Percentiles rank a stretch among this genome's conserved stretches.
Conservation (phyloP, 2,888 invertebrate genomes). For the Cheilosia impressa region DNA sequence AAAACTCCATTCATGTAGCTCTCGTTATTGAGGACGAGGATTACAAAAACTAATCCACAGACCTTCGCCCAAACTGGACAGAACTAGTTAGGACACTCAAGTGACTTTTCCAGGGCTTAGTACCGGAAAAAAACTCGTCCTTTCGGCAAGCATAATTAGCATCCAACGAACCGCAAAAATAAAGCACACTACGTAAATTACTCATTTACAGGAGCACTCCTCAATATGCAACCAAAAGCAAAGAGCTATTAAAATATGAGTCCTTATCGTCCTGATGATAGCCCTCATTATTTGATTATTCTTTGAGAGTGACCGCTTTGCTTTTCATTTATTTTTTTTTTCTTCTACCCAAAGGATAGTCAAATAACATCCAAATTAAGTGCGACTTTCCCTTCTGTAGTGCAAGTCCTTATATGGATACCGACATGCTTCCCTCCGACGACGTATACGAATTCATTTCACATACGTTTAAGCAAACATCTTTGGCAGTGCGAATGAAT, state of each 20-base stretch:
- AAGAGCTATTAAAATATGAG: constrained; percentile 55
- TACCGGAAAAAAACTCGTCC: constrained; percentile 9
- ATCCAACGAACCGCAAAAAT: constrained; percentile 33
- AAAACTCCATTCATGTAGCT: constrained; percentile 26
- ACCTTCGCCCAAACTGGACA: constrained; percentile 11
- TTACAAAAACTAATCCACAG: not conserved
- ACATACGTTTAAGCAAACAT: constrained; percentile 34
- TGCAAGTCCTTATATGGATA: not conserved
- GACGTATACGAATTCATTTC: not conserved
- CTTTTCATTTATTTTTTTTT: too few species aligned
- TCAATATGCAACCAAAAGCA: constrained; percentile 13
- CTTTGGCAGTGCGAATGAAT: constrained; percentile 59
- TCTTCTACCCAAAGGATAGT: not conserved
- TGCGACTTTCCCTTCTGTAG: not conserved
- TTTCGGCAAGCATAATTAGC: constrained; percentile 27
- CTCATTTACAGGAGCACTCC: constrained; percentile 28
- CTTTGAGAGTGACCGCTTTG: constrained; percentile 7
- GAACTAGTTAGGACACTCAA: constrained; percentile 18
- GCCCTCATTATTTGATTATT: constrained; percentile 62
- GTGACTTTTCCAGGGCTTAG: constrained; percentile 10
- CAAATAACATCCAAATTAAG: constrained; percentile 27
- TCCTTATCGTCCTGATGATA: constrained; percentile 7
- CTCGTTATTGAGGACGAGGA: constrained; percentile 9
- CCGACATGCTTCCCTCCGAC: not conserved
- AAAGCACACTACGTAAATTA: constrained; percentile 25